Base-by-base conservation (phyloP, 2,888 invertebrate genomes). In the Tetranychus truncatus region DNA sequence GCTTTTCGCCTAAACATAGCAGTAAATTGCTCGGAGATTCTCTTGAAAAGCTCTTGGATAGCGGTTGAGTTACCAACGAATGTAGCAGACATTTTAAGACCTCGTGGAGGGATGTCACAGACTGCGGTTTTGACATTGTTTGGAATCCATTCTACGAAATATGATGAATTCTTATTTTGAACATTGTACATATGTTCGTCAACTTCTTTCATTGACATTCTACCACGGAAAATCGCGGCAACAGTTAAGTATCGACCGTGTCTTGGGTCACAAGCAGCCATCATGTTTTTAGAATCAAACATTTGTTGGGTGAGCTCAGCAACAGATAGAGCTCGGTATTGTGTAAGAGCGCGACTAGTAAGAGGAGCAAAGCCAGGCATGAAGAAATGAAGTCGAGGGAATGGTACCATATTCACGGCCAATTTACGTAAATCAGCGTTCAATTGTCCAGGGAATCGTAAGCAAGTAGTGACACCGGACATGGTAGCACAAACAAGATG, bases 401-500 rank as follows among this genome's bases (percentile, higher is more conserved):
- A 95, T 74, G 95, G 95, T 46, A 95, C 95, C 95, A 95, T 95
- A 86, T 95, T 95, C 76, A 95, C 92, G 71, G 92, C 92, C 80
- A 92, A 84, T 84, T 95, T 91, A 79, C 95, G 87, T 78, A 95
- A 86, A 84, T 95, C 95, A 69, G 94, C 92, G 84, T 94, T 95
- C 80, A 95, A 84, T 84, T 95, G 94, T 79, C 94, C 95, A 11
- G 94, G 95, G 87, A 95, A 95, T 79, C 91, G 85, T 74, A 91
- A 87, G 83, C 94, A 94, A 76, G 94, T 94, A 74, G 91, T 91
- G n/a, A 91, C 90, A 66, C 91, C 91, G 66, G 90, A 90, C 91
- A 91, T 91, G 74, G 91, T 91, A 76, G 89, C 78, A 11, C 81
- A 81, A 4, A 82, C 84, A 75, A 85, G 81, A 80, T 85, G 85